Percentiles rank a stretch among this genome's conserved stretches.
phyloP scores from a whole-genome alignment of 1,140 invertebrate species.

The Saccostrea echinata region DNA sequence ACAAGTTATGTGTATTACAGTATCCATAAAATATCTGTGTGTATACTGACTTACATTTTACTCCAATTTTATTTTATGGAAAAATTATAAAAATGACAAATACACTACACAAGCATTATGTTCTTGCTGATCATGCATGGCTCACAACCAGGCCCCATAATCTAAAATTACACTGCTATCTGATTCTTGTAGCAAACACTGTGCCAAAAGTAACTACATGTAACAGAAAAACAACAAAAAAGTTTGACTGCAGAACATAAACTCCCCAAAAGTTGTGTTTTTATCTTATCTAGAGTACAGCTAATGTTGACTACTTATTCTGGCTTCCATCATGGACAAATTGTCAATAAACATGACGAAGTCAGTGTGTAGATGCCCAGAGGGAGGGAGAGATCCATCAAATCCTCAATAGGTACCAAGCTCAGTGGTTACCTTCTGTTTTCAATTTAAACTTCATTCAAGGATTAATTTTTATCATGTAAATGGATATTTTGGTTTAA shows the following conservation, averaged over 20 bases:
- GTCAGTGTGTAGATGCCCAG: not conserved
- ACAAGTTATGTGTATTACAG: no score
- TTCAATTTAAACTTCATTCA: constrained; percentile 5
- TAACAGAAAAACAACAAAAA: no score
- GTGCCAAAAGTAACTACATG: no score
- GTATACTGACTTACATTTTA: no score
- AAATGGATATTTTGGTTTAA: not conserved
- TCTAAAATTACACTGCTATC: no score
- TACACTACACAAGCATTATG: no score
- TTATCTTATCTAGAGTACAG: not conserved
- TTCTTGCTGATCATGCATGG: no score
- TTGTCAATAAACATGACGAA: not conserved
- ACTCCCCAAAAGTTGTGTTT: not conserved
- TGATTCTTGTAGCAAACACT: no score
- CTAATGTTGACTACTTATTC: not conserved
- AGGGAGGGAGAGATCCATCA: not conserved
- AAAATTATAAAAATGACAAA: no score
- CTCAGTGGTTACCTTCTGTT: not conserved
- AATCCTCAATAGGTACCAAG: not conserved
- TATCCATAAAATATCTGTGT: no score
- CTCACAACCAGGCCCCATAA: no score
- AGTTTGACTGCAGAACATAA: not conserved
- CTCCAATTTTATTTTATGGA: no score
- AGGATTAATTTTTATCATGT: constrained; percentile 21
- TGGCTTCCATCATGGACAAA: not conserved